These are phyloP conservation scores for Paramisgurnus dabryanus DNA, from an alignment of 2,113 vertebrate genomes.

Conservation along the genomic window DNA sequence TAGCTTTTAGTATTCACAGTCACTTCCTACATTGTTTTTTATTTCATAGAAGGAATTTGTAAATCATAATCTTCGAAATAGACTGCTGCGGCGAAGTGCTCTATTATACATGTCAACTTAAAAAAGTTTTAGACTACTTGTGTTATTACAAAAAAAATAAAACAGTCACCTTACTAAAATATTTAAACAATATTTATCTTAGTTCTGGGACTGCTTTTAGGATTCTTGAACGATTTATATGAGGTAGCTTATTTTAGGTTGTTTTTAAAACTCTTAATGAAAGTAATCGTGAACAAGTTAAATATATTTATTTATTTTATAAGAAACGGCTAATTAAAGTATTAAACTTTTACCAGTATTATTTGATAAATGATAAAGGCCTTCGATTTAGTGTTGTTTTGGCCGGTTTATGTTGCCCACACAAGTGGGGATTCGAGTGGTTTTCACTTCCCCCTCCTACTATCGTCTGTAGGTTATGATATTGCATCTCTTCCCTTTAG, in stretches of 20 bases:
- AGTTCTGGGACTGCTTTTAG: too few species aligned
- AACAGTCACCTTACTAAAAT: background rate
- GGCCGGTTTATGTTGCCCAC: slow-evolving; percentile 35
- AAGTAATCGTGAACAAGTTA: background rate
- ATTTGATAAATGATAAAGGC: background rate
- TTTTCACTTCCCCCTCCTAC: background rate
- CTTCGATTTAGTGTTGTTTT: slow-evolving; percentile 2
- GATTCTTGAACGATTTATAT: too few species aligned
- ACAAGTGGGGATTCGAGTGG: slow-evolving; percentile 18
- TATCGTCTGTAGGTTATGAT: background rate
- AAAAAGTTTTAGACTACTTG: slow-evolving; percentile 18
- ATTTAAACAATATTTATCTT: too few species aligned
- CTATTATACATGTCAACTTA: background rate
- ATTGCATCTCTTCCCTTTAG: slow-evolving; percentile 16
- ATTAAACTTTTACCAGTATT: background rate
- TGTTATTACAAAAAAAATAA: background rate
- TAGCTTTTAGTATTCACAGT: background rate
- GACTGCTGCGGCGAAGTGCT: background rate
- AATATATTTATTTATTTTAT: background rate
- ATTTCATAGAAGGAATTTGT: background rate
- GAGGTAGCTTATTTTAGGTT: background rate
- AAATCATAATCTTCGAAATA: background rate
- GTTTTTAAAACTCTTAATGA: background rate
- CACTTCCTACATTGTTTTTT: background rate
- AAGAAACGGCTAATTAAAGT: background rate